These are phyloP conservation scores for Harpagoxenus sublaevis DNA, from an alignment of 2,888 invertebrate species.

Conservation along the genomic window DNA sequence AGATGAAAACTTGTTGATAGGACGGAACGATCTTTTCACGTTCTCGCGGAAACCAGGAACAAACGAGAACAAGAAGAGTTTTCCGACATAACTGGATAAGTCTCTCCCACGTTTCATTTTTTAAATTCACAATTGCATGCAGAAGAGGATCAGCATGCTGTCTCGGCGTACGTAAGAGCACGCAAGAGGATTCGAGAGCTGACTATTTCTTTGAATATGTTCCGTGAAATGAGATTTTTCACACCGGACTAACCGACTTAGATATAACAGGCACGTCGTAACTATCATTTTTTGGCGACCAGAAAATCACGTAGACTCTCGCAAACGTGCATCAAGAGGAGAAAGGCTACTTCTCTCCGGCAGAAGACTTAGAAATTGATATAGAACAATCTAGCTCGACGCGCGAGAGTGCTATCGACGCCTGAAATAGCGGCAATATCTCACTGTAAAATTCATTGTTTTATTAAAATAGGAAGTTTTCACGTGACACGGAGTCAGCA, in stretches of 20 bases:
- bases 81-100: neutral
- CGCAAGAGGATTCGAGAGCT: neutral
- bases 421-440: slow-evolving; percentile 2
- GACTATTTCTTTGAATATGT: slow-evolving; percentile 2
- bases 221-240: slow-evolving; percentile 31
- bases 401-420: neutral
- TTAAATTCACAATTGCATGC: neutral
- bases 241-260: neutral
- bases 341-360: neutral
- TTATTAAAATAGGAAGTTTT: slow-evolving; percentile 8
- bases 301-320: slow-evolving; percentile 28
- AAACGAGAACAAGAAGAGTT: neutral
- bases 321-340: neutral
- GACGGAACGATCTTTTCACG: neutral
- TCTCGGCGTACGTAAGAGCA: neutral
- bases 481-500: neutral
- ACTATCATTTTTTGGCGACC: slow-evolving; percentile 21
- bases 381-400: slow-evolving; percentile 4
- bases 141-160: neutral
- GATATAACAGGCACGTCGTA: slow-evolving; percentile 34
- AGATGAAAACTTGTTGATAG: slow-evolving; percentile 6
- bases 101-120: neutral
- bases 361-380: neutral
- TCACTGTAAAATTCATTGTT: slow-evolving; percentile 9
- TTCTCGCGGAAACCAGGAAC: neutral